Conservation (phyloP, 2,888 invertebrate species). For the Dicyrtoma fusca region DNA sequence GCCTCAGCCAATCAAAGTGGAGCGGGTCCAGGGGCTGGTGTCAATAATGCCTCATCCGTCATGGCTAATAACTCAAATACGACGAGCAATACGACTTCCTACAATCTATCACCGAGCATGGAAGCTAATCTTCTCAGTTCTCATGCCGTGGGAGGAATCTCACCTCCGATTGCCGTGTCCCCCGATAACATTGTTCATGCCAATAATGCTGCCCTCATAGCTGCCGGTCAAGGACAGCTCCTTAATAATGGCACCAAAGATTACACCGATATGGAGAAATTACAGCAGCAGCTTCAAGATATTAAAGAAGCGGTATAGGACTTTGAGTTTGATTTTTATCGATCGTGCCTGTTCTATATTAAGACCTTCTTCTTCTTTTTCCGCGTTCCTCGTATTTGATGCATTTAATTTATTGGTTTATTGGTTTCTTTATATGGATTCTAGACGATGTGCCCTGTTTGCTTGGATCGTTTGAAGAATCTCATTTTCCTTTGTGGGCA, state of each 20-base stretch:
- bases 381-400: too few relatives aligned
- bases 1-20: slow-evolving; percentile 18
- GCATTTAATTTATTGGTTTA: slow-evolving; percentile 29
- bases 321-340: too few relatives aligned
- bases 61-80: slow-evolving; percentile 4
- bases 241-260: slow-evolving; percentile 73
- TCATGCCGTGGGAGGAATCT: slow-evolving; percentile 39
- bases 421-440: slow-evolving; percentile 58
- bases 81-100: slow-evolving; percentile 41
- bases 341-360: too few relatives aligned
- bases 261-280: slow-evolving; percentile 81
- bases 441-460: slow-evolving; percentile 98
- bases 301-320: slow-evolving; percentile 94
- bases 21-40: slow-evolving; percentile 42
- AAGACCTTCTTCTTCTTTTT: too few relatives aligned
- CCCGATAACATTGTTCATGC: slow-evolving; percentile 54
- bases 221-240: slow-evolving; percentile 57
- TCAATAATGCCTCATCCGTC: slow-evolving; percentile 32
- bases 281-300: slow-evolving; percentile 93
- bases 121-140: slow-evolving; percentile 54
- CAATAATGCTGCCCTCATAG: slow-evolving; percentile 48
- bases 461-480: slow-evolving; percentile 95
- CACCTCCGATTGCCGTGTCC: slow-evolving; percentile 40
- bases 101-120: slow-evolving; percentile 54
- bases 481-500: slow-evolving; percentile 80